Conservation (phyloP, 2,113 vertebrate species). For the Marmota monax region DNA sequence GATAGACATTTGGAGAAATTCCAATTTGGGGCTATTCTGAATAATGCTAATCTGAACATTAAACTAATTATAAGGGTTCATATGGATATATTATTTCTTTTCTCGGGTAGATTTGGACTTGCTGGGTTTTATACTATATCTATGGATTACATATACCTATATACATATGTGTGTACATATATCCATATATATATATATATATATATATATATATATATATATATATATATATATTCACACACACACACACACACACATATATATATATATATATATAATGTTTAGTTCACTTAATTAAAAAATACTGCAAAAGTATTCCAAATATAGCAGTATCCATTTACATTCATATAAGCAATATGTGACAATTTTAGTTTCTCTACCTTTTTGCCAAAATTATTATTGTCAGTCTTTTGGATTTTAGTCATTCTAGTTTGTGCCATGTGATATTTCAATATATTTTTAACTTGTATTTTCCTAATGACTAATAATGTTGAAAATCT, state of each 20-base stretch:
- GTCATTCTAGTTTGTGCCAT: neutral
- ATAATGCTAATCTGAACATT: neutral
- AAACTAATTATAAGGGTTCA: neutral
- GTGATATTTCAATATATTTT: neutral
- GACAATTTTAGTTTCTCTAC: neutral
- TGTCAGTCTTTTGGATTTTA: constrained; percentile 17
- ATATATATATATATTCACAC: neutral
- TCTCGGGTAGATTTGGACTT: neutral
- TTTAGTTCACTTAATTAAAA: neutral
- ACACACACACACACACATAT: no score
- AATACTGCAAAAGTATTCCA: neutral
- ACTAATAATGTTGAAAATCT: neutral
- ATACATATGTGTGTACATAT: neutral
- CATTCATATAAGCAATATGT: neutral
- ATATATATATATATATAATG: neutral
- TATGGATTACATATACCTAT: neutral
- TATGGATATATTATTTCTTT: neutral
- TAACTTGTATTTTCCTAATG: constrained; percentile 6
- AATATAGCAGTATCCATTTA: neutral
- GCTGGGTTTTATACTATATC: neutral
- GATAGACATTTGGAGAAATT: constrained; percentile 9
- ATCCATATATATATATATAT: no score
- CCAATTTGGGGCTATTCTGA: neutral
- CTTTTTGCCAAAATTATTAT: neutral
- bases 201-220: neutral